phyloP scores from a whole-genome alignment of 1,140 invertebrate genomes.

The Hyphantria cunea region DNA sequence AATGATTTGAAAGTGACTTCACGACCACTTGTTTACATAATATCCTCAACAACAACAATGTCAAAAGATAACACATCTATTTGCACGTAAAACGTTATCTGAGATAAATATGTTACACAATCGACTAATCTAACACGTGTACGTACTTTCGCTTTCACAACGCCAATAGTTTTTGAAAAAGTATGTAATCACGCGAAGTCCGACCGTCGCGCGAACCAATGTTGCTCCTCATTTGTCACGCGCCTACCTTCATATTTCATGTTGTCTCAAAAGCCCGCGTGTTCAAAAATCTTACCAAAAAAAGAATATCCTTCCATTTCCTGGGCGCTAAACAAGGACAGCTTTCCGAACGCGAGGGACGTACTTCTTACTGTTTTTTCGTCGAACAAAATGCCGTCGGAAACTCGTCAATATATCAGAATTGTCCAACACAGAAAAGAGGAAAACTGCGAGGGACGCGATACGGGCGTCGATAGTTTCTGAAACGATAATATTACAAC shows the following conservation, averaged over 20 bases:
- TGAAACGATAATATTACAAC: conserved; percentile 37
- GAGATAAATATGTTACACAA: conserved; percentile 26
- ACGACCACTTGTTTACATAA: too few species aligned
- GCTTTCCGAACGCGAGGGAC: conserved; percentile 24
- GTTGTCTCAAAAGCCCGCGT: conserved; percentile 18
- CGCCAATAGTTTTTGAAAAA: conserved; percentile 28
- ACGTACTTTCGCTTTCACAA: conserved; percentile 22
- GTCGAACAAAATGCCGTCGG: conserved; percentile 33
- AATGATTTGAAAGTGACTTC: too few species aligned
- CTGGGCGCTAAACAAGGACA: conserved; percentile 31
- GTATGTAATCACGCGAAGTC: conserved; percentile 29
- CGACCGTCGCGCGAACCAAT: conserved; percentile 14
- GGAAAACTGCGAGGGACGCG: conserved; percentile 33
- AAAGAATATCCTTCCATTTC: conserved; percentile 32
- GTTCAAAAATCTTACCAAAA: conserved; percentile 30
- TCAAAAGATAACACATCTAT: too few species aligned
- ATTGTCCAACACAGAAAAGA: conserved; percentile 31
- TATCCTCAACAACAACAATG: too few species aligned
- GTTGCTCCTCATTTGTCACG: conserved; percentile 31
- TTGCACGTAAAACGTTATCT: conserved; percentile 6
- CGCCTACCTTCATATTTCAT: conserved; percentile 28
- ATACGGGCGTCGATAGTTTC: conserved; percentile 35
- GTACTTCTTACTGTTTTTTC: conserved; percentile 33
- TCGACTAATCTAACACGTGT: conserved; percentile 22
- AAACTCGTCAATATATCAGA: conserved; percentile 47